phyloP scores from a whole-genome alignment of 2,888 invertebrate species.

The Cybosia mesomella region DNA sequence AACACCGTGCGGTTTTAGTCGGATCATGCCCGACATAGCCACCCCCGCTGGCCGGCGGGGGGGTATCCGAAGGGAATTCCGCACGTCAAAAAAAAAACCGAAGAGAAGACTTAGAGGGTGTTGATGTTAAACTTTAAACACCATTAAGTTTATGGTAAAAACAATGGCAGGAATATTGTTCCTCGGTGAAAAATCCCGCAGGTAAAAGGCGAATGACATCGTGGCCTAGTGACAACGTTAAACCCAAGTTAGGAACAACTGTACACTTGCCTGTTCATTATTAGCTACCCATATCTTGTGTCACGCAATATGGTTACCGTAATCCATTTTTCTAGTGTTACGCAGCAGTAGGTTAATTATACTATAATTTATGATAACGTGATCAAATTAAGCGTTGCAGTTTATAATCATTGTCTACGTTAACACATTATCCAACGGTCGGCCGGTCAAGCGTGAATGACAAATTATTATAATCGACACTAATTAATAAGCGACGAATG shows the following conservation, averaged over 20 bases:
- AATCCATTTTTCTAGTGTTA: constrained; percentile 16
- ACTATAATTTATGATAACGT: constrained; percentile 35
- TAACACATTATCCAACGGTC: constrained; percentile 19
- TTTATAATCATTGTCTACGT: constrained; percentile 32
- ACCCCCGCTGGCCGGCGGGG: too few species aligned
- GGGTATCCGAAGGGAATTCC: too few species aligned
- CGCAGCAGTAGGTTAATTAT: constrained; percentile 10
- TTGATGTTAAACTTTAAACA: too few species aligned
- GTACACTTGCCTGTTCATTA: background rate
- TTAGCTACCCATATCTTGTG: background rate
- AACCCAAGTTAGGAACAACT: background rate
- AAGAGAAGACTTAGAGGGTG: background rate
- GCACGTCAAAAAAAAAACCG: too few species aligned
- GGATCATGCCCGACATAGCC: too few species aligned
- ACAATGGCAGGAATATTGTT: background rate
- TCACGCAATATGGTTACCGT: constrained; percentile 21
- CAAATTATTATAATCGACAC: constrained; percentile 2
- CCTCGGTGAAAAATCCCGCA: background rate
- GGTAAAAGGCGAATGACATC: background rate
- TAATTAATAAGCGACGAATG: constrained; percentile 26
- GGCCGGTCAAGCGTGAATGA: constrained; percentile 6
- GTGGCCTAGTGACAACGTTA: background rate
- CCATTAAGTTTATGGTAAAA: background rate
- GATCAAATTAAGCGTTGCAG: constrained; percentile 23
- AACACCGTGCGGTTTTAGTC: too few species aligned